A percentile compares a stretch with the other conserved stretches of the same genome.
These are phyloP conservation scores for Anastrepha ludens DNA, from an alignment of 1,140 invertebrate genomes.

Conservation along the genomic window DNA sequence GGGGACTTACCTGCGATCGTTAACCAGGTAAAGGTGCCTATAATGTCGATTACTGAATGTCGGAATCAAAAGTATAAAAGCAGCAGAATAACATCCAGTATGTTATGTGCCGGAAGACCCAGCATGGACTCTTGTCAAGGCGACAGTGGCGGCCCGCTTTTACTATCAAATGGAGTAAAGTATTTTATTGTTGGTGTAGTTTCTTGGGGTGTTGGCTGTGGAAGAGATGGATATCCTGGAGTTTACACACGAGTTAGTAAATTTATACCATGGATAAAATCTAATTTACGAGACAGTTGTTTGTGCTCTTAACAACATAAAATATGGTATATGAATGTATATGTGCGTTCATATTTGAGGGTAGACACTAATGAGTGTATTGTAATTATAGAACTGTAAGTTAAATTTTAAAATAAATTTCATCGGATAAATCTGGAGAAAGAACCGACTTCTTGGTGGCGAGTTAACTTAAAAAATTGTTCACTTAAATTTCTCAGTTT, in stretches of 20 bases:
- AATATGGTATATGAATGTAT: too few species aligned
- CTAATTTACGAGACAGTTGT: constrained; percentile 73
- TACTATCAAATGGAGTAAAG: constrained; percentile 82
- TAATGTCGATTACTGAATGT: constrained; percentile 85
- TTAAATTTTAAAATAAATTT: too few species aligned
- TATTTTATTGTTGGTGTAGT: constrained; percentile 84
- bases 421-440: too few species aligned
- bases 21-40: constrained; percentile 89
- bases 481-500: too few species aligned
- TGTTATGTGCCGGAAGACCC: constrained; percentile 86
- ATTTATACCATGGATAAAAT: constrained; percentile 73
- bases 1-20: constrained; percentile 86
- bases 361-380: too few species aligned
- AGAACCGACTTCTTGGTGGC: too few species aligned
- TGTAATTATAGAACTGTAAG: too few species aligned
- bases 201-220: constrained; percentile 83
- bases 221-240: constrained; percentile 78
- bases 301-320: constrained; percentile 66
- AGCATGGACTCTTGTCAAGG: constrained; percentile 90
- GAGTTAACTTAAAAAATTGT: too few species aligned
- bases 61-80: constrained; percentile 87
- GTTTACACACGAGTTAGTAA: constrained; percentile 73
- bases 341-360: too few species aligned
- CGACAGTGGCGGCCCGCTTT: constrained; percentile 87
- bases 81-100: constrained; percentile 85